Conservation (phyloP, 2,888 invertebrate species). For the Sthenelais limicola region DNA sequence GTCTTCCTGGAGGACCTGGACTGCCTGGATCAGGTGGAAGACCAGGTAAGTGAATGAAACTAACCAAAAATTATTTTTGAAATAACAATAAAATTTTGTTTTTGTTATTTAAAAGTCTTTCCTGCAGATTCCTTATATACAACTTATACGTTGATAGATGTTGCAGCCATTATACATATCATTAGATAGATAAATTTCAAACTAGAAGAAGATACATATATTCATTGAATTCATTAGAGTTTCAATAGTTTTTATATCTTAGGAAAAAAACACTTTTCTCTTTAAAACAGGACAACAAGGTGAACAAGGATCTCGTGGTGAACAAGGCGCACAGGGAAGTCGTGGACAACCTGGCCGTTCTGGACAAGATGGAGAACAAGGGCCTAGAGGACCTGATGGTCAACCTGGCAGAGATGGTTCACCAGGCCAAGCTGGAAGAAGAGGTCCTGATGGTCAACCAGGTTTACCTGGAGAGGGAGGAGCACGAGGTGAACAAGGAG, state of each 20-base stretch:
- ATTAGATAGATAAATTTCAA: background rate
- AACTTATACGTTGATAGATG: background rate
- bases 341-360: constrained; percentile 41
- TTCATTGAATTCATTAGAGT: background rate
- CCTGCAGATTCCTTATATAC: no score
- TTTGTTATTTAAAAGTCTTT: no score
- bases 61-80: background rate
- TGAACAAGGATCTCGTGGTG: constrained; percentile 43
- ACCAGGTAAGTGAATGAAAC: constrained; percentile 7
- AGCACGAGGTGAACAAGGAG: constrained; percentile 36
- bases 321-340: constrained; percentile 39
- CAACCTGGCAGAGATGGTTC: constrained; percentile 44
- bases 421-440: constrained; percentile 43
- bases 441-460: constrained; percentile 46
- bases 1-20: constrained; percentile 32
- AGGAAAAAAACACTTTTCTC: background rate
- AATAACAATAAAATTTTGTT: background rate
- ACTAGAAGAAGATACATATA: background rate
- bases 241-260: background rate
- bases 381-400: constrained; percentile 42
- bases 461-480: constrained; percentile 50
- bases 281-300: constrained; percentile 43
- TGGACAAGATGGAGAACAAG: constrained; percentile 48
- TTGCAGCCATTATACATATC: background rate
- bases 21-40: constrained; percentile 22